Percentiles rank a stretch among this genome's conserved stretches.
These are phyloP conservation scores for Tanytarsus gracilentus DNA, from an alignment of 2,888 invertebrate genomes.

Conservation along the genomic window DNA sequence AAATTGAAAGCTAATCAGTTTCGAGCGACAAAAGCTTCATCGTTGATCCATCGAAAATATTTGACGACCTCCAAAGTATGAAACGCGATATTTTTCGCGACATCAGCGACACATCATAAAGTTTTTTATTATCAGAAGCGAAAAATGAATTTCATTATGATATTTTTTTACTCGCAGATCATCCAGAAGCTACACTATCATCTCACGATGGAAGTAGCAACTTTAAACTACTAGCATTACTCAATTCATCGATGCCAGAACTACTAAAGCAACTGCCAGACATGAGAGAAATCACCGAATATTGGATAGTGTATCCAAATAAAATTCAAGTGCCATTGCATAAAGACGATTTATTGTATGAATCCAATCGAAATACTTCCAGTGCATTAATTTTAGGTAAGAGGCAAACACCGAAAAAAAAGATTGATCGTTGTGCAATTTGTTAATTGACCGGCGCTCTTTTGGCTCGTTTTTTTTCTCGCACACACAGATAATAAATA, in stretches of 20 bases:
- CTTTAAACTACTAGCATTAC: neutral
- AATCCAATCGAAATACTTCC: slow-evolving; percentile 37
- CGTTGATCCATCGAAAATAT: no score
- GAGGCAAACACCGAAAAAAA: neutral
- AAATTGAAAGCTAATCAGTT: neutral
- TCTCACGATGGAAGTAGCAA: neutral
- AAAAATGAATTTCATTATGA: neutral
- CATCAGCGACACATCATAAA: neutral
- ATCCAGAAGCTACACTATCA: neutral
- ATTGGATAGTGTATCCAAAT: slow-evolving; percentile 25
- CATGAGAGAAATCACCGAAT: slow-evolving; percentile 24
- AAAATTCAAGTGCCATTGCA: slow-evolving; percentile 38
- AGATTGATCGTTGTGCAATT: neutral
- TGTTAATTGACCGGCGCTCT: neutral
- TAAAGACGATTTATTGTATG: slow-evolving; percentile 50
- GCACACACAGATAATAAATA: slow-evolving; percentile 27
- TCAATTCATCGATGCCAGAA: slow-evolving; percentile 17
- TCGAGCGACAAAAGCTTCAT: no score
- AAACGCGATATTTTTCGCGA: no score
- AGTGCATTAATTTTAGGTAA: slow-evolving; percentile 28
- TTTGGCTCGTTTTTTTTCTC: neutral
- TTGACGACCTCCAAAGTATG: no score
- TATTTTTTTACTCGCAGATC: slow-evolving; percentile 9
- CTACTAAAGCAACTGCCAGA: slow-evolving; percentile 13
- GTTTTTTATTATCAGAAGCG: neutral